These are phyloP conservation scores for Toxotes jaculatrix DNA, from an alignment of 2,113 vertebrate species.

Conservation along the genomic window DNA sequence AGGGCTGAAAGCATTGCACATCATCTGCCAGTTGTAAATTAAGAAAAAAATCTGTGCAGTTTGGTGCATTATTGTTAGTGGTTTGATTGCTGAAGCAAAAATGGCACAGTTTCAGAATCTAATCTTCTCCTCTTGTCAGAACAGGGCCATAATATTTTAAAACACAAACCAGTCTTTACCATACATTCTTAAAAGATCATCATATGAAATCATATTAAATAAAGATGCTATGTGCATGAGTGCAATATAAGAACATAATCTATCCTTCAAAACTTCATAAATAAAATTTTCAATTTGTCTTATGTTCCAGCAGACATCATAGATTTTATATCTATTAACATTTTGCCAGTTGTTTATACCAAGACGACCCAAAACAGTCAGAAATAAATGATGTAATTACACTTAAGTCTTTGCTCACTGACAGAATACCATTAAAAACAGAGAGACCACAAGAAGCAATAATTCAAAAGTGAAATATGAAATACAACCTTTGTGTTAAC, in stretches of 20 bases:
- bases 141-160: neutral
- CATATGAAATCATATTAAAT: constrained; percentile 48
- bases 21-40: constrained; percentile 32
- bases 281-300: constrained; percentile 58
- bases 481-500: neutral
- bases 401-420: neutral
- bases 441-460: neutral
- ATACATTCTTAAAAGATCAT: constrained; percentile 39
- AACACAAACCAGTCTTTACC: constrained; percentile 20
- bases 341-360: constrained; percentile 29
- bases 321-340: constrained; percentile 17
- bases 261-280: constrained; percentile 36
- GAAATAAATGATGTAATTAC: neutral
- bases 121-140: constrained; percentile 7
- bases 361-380: constrained; percentile 50
- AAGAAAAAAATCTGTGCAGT: neutral
- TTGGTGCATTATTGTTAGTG: constrained; percentile 21
- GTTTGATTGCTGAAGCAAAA: constrained; percentile 41
- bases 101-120: constrained; percentile 7
- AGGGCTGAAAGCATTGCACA: constrained; percentile 48
- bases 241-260: constrained; percentile 51
- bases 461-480: constrained; percentile 12
- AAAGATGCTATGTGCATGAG: constrained; percentile 59
- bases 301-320: constrained; percentile 59
- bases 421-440: neutral